Percentiles rank a stretch among this genome's conserved stretches.
These are phyloP conservation scores for Apocheima hispidaria DNA, from an alignment of 2,888 invertebrate species.

Conservation along the genomic window DNA sequence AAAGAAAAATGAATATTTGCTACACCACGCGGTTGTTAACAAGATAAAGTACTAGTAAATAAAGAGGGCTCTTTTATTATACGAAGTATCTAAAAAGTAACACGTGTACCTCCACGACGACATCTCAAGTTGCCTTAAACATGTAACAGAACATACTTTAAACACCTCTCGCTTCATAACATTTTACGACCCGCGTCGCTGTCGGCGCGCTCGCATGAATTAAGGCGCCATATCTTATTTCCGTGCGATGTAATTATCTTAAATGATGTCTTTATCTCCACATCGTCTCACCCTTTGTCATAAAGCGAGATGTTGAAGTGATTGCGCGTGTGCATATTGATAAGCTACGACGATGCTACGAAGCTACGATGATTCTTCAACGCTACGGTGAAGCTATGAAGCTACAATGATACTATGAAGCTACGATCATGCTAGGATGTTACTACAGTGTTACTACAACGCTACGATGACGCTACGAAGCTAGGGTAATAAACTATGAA, in stretches of 20 bases:
- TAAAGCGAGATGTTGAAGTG: constrained; percentile 25
- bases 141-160: constrained; percentile 10
- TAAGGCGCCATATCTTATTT: constrained; percentile 44
- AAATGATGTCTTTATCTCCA: constrained; percentile 60
- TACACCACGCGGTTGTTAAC: not conserved
- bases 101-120: constrained; percentile 6
- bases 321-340: constrained; percentile 3
- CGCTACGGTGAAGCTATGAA: not conserved
- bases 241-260: constrained; percentile 51
- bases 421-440: not conserved
- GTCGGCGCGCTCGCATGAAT: constrained; percentile 38
- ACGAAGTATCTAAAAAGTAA: not conserved
- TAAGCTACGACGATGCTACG: not conserved
- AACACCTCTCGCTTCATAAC: constrained; percentile 22
- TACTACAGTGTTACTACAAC: not conserved
- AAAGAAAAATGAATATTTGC: too few species aligned
- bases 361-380: not conserved
- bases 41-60: not conserved
- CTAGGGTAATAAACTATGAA: too few species aligned
- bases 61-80: not conserved
- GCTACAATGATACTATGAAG: not conserved
- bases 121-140: not conserved
- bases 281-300: constrained; percentile 51
- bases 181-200: constrained; percentile 24
- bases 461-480: not conserved